Base-by-base conservation (phyloP, 2,888 invertebrate genomes). In the Strigamia transsilvanica region DNA sequence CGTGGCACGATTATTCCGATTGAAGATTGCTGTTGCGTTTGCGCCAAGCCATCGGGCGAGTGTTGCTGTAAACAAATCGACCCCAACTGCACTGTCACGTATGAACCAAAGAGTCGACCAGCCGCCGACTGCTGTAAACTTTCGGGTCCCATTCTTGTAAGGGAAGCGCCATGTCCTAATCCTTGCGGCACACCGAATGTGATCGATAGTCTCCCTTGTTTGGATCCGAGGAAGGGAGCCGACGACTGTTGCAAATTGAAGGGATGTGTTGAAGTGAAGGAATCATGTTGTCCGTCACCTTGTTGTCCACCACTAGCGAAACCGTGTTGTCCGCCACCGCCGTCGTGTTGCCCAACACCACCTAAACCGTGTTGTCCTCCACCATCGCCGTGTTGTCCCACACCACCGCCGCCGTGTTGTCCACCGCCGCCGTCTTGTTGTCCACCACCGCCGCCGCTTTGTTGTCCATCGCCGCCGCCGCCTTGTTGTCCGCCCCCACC, bases 61-160 rank as follows among this genome's bases (percentile, higher is more conserved):
- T 61, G 61, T 18, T 61, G 61, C 21, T 61, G 61, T 23, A n/a
- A 61, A 18, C n/a, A n/a, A 18, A 61, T 61, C 12, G 61, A 61
- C 23, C 61, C 61, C 18, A 9, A 3, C 23, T 61, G 61, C 18
- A 18, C 61, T 18, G 61, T 61, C 18, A 61, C 61, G 10, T 18
- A 23, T 12, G 21, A 61, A n/a, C 61, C 61, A 23, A 61, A 61
- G 18, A 61, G 21, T 10, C 18, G 61, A 61, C 61, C 61, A 21
- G 61, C 61, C 5, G 61, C 21, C 0, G 61, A 61, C 6, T 61
- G 61, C 23, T 61, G 61, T 21, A 61, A 61, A 23, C 61, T 61
- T 61, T 61, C 61, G 21, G 61, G 61, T 12, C 61, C 61, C 7
- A 21, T 61, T 61, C 10, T 23, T n/a, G 23, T 61, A 4, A 18